Evolutionary conservation across 2,888 invertebrate species (phyloP), one percentile per base, ranked within the genome.

Genomic region (Cephalotes varians): DNA sequence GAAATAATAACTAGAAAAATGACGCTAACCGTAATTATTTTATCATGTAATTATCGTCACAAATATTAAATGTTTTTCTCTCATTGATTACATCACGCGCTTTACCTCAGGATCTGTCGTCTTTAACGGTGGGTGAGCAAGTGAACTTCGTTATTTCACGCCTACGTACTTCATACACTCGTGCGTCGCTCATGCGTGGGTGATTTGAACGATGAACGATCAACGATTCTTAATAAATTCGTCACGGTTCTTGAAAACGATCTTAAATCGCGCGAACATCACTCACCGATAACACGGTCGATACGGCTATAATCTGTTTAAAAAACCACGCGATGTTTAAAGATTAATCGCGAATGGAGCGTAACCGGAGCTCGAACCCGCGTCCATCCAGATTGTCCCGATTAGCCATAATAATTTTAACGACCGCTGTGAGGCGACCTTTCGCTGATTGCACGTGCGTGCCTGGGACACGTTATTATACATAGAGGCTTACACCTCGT

Each of bases 271-370:
- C n/a, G 69, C 56, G 71, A 34, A 10, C 31, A 2, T 25, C 71
- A 47, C 40, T 15, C 44, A n/a, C 3, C 69, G 40, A 25, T 6
- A 56, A 31, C 12, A 25, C 44, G 71, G 5, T 71, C 71, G 47
- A 71, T 69, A 58, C 0, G 37, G 44, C 71, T 47, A 71, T 58
- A 71, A 79, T 56, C 71, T 79, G 56, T 79, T 79, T 71, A 79
- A 79, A 79, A 71, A 79, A 58, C 25, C 56, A 79, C 7, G 34
- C 47, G 56, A 71, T 34, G 25, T 7, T 69, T 79, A 71, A 58
- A 71, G 9, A 67, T 79, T 79, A 47, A 79, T 58, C 34, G 54
- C 44, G 25, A 31, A 44, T 7, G 54, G 12, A 44, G 31, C 12
- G 65, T 56, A 65, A 56, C 69, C 56, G 44, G 31, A 47, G 44